Base-by-base conservation (phyloP, 35 echinoderm and acorn worm species). In the Stichopus chloronotus region DNA sequence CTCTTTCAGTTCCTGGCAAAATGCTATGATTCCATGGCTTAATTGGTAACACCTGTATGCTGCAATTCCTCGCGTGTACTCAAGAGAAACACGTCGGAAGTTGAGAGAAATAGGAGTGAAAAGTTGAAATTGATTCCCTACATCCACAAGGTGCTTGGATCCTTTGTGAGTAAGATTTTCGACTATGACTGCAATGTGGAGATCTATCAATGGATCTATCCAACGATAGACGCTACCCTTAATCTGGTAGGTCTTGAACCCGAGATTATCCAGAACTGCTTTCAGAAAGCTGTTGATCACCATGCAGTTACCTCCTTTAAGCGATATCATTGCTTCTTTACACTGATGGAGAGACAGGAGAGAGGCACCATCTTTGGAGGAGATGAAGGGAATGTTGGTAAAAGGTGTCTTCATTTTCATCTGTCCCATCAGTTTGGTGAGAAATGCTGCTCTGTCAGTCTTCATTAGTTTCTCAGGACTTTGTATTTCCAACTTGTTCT, bases 261-360 rank as follows among this genome's bases (percentile, higher is more conserved):
- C 82, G 7, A 57, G n/a, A 8, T 9, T 13, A 14, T 58, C 82
- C 22, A 85, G 1, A 9, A 85, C 82, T 6, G 54, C 55, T 85
- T 58, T 85, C 12, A n/a, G 5, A 12, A 85, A 85, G n/a, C 54
- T 55, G 55, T 58, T 85, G 55, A 85, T 85, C 5, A 85, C 20
- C 22, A 85, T 25, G 55, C 82, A 85, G 56, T 85, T 85, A 19
- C 82, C 82, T 20, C 82, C 82, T 57, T 58, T 5, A 85, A n/a
- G 13, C 7, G 55, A 23, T 10, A 58, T 22, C 82, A 85, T 85
- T 8, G 53, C 55, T 11, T 20, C 53, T 55, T 85, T 85, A 17
- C 55, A 85, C 57, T 85, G 17, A 7, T 58, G 6, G 3, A 85
- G 57, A 14, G 82, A 85, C 0, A 53, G 5, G 5, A 25, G 17